Base-by-base conservation (phyloP, 2,888 invertebrate genomes). In the Azorinus chamasolen region DNA sequence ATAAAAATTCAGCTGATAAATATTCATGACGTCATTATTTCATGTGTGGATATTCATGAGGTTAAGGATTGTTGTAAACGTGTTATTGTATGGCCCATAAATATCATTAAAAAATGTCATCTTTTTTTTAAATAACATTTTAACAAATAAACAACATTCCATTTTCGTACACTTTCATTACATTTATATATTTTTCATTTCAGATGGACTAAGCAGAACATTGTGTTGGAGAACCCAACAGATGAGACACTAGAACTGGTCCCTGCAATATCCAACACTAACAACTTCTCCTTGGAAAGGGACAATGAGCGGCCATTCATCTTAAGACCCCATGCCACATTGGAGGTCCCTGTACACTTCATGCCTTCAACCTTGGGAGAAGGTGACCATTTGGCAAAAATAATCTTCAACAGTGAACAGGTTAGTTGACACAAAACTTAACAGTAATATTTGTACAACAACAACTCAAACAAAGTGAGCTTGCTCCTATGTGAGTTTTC, bases 341-440 rank as follows among this genome's bases (percentile, higher is more conserved):
- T 90, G 14, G 84, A 87, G 59, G 84, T 93, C 5, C 88, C 90
- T 0, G 70, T 93, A n/a, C 89, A 87, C 59, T 93, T 93, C 84
- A 92, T 91, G 89, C 93, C 93, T 4, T 93, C 93, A 4, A 86
- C 87, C 3, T 86, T 93, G 2, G 92, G 93, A 12, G 83, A 83
- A 16, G 90, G 83, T 1, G 91, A 91, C 68, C 93, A 93, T 75
- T 75, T 80, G 14, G 87, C 91, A 14, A 88, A 86, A 55, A 86
- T 93, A 46, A 86, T 87, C 43, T 93, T 93, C 87, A 74, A 83
- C 53, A 90, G 91, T 83, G 87, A 91, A 81, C 91, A 92, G 89
- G 93, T 93, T 64, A 50, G 78, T 63, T 14, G 4, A 20, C 16
- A 24, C 12, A 2, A 27, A 32, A n/a, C n/a, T n/a, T n/a, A n/a